Evolutionary conservation across 2,797 vertebrate genomes (phyloP).

Genomic region (Chrosomus eos): DNA sequence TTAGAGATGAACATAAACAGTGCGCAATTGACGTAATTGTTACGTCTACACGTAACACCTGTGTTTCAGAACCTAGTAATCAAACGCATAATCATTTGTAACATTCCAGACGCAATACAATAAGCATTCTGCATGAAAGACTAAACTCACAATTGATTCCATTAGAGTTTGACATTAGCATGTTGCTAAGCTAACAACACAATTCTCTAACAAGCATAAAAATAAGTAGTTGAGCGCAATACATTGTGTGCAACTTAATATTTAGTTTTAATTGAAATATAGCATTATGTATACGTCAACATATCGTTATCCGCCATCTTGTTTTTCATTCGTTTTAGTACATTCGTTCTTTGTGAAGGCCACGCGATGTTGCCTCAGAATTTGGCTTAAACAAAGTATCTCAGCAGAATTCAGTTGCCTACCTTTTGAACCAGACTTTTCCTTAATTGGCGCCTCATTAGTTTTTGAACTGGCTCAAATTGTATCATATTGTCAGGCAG

Average conservation of each 20-base stretch:
- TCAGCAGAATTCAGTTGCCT: not conserved
- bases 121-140: not conserved
- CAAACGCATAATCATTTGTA: not conserved
- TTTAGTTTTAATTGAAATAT: not conserved
- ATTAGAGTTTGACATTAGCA: not conserved
- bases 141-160: not conserved
- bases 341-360: not conserved
- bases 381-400: not conserved
- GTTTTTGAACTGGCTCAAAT: conserved; percentile 9
- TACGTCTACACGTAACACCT: not conserved
- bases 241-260: not conserved
- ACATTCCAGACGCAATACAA: too few relatives aligned
- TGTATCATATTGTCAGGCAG: conserved; percentile 5
- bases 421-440: not conserved
- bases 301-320: not conserved
- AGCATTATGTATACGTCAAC: not conserved
- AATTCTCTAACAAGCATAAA: not conserved
- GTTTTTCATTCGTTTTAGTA: not conserved
- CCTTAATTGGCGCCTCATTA: not conserved
- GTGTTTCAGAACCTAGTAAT: not conserved
- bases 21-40: not conserved
- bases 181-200: not conserved
- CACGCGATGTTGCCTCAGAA: not conserved
- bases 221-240: not conserved
- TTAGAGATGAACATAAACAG: not conserved